Evolutionary conservation across 1,140 invertebrate genomes (phyloP), one percentile per base, ranked within the genome.

Genomic region (Bombus affinis): DNA sequence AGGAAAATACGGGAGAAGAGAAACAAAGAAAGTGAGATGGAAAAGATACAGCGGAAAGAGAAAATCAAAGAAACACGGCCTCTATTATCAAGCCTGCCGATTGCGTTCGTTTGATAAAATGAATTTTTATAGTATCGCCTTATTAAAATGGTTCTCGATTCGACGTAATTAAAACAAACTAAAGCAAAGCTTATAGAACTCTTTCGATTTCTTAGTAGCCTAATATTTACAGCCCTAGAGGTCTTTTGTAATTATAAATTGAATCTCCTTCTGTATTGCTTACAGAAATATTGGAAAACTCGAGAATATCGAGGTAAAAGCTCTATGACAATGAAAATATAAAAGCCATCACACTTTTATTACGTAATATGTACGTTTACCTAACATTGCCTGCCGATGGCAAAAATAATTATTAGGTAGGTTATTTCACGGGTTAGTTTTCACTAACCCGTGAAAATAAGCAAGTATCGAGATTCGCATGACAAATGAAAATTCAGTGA

Each of bases 51-150:
- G 35, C 25, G 6, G 12, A n/a, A 39, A 74, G 32, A 28, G 57
- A 42, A 57, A 53, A 78, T 76, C 35, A 42, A 66, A 18, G 66
- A 71, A 76, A 65, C 35, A 35, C 13, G 28, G 44, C 28, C 78
- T 65, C 70, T 65, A 65, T 89, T 81, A 77, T 37, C 77, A 37
- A 83, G 74, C 13, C 42, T 66, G 32, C 74, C n/a, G 39, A 32
- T 28, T 80, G 68, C 80, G 75, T 65, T 81, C 42, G 57, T 18
- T 35, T 10, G 81, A 83, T 72, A 75, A 73, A 77, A 83, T 83
- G 82, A 88, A 91, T 87, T 88, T 90, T 90, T 81, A 88, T 91
- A 80, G 62, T 75, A 78, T 79, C 72, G 35, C n/a, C 57, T 88
- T 84, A 87, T 84, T 87, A 79, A 72, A 42, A 44, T 22, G 37